Base-by-base conservation (phyloP, 2,113 vertebrate genomes). In the Numenius arquata region DNA sequence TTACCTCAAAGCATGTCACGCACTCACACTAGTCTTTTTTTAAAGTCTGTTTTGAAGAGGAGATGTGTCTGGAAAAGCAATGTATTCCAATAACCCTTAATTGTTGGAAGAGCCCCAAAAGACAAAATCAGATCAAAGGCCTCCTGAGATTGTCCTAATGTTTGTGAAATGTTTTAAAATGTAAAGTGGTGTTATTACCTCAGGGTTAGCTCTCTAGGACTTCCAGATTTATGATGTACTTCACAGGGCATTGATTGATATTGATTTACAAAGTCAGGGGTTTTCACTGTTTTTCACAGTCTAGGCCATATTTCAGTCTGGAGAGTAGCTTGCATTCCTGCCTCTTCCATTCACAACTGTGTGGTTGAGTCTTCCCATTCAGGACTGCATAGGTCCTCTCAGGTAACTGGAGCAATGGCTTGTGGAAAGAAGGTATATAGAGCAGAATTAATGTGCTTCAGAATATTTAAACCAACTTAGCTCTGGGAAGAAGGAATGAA, bases 191-290 rank as follows among this genome's bases (percentile, higher is more conserved):
- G 29, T 85, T 81, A 72, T 52, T 93, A 89, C 72, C 56, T 83
- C 77, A 77, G 75, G 59, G 71, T 86, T 91, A 77, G 29, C 45
- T 52, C 47, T 93, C 72, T 76, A 77, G 90, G 88, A 93, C 47
- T 75, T 88, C 62, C 73, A 86, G 83, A 88, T 94, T 93, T 96
- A 94, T 89, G 68, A 73, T 62, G 81, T 91, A 73, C 74, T 93
- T 94, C 88, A n/a, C 56, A 93, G 56, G 43, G n/a, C 79, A 94
- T 92, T 78, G 93, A 90, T 78, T 92, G 73, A 48, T 96, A 96
- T 43, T 96, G 95, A 93, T 94, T 93, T 72, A 95, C 27, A 41
- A 84, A 86, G 75, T 77, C 71, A 82, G 81, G 17, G 27, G 2
- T 71, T 97, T 75, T 79, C 89, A 89, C 68, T 11, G 30, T 74